phyloP scores from a whole-genome alignment of 2,888 invertebrate species.

The Blastobasis lacticolella region DNA sequence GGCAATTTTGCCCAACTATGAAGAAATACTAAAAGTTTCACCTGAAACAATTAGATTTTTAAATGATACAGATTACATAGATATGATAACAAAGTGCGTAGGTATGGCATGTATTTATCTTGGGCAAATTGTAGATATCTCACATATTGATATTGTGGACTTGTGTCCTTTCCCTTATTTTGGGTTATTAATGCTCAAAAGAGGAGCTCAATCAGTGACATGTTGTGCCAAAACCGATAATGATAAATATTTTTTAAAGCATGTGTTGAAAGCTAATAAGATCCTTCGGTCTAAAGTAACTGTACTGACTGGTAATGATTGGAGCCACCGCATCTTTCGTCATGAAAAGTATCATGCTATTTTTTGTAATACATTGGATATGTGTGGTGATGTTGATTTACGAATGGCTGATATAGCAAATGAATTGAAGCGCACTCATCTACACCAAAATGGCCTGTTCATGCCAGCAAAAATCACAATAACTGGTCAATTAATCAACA shows the following conservation, averaged over 20 bases:
- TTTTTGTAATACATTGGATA: conserved; percentile 68
- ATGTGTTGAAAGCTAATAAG: conserved; percentile 53
- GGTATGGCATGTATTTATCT: conserved; percentile 48
- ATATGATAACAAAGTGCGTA: conserved; percentile 46
- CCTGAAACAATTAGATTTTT: conserved; percentile 52
- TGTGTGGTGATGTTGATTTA: conserved; percentile 73
- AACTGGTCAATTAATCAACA: conserved; percentile 73
- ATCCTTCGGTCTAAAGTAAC: conserved; percentile 46
- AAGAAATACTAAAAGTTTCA: conserved; percentile 36
- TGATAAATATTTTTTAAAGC: conserved; percentile 54
- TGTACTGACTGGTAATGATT: conserved; percentile 44
- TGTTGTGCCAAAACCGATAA: conserved; percentile 49
- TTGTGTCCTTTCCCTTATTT: conserved; percentile 77
- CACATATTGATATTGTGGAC: conserved; percentile 65
- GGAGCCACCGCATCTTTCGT: conserved; percentile 32
- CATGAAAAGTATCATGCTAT: conserved; percentile 66
- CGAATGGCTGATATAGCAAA: conserved; percentile 33
- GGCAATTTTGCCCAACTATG: conserved; percentile 31
- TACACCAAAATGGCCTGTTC: conserved; percentile 57
- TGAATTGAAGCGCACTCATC: conserved; percentile 37
- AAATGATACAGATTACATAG: conserved; percentile 64
- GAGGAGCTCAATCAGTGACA: conserved; percentile 56
- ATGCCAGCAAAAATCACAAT: conserved; percentile 70
- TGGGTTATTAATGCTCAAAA: conserved; percentile 73
- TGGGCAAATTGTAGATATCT: conserved; percentile 46